A percentile compares a stretch with the other conserved stretches of the same genome.
These are phyloP conservation scores for Chrysomallon squamiferum DNA, from an alignment of 1,140 invertebrate genomes.

Conservation along the genomic window DNA sequence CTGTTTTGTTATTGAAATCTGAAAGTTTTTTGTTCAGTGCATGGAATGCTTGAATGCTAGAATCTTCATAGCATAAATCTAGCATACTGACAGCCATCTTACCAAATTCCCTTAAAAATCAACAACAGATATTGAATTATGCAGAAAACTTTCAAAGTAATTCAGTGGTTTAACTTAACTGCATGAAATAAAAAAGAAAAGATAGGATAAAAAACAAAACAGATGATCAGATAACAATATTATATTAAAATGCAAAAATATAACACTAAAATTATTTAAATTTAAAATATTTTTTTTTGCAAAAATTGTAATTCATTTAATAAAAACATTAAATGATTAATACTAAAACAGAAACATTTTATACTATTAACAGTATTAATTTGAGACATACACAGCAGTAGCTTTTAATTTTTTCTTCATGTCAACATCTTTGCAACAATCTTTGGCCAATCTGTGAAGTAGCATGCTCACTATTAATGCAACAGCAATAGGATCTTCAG, in stretches of 20 bases:
- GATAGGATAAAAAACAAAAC: no score
- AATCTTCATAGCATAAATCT: conserved; percentile 59
- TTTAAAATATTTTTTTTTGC: no score
- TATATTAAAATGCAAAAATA: no score
- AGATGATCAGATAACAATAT: no score
- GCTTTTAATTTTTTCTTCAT: conserved; percentile 33
- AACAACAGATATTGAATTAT: background rate
- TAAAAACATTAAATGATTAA: no score
- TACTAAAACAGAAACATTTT: no score
- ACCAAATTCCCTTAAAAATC: conserved; percentile 59
- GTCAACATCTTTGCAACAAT: conserved; percentile 37
- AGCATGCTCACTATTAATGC: conserved; percentile 57
- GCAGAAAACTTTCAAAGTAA: no score
- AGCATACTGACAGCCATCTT: conserved; percentile 61
- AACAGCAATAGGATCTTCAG: conserved; percentile 64
- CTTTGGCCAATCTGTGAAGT: conserved; percentile 39
- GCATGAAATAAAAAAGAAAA: no score
- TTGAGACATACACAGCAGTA: conserved; percentile 38
- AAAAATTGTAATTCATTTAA: no score
- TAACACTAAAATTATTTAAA: no score
- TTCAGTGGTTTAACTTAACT: background rate
- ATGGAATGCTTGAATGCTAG: conserved; percentile 56
- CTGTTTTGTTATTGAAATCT: conserved; percentile 60
- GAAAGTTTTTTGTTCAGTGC: conserved; percentile 57
- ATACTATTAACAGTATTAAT: no score